Percentiles rank a stretch among this genome's conserved stretches.
Evolutionary conservation across 1,140 invertebrate genomes (phyloP).

Genomic region (Zaprionus lachaisei): DNA sequence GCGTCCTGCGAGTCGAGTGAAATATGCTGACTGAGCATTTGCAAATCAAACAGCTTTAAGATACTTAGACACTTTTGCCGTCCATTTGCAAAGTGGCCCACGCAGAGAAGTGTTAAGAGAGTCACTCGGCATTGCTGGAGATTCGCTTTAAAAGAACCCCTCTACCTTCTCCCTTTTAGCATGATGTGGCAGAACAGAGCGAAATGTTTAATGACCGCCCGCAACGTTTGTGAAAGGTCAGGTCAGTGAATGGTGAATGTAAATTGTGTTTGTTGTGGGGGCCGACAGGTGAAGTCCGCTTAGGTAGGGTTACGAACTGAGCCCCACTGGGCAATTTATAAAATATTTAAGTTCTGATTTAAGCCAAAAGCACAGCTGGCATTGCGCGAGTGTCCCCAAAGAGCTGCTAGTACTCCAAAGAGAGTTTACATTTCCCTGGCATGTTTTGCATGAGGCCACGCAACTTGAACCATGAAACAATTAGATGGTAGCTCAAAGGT

Average conservation of each 20-base stretch:
- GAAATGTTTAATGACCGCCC: slow-evolving; percentile 52
- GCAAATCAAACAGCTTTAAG: slow-evolving; percentile 79
- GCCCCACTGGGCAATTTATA: slow-evolving; percentile 35
- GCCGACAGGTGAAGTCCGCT: slow-evolving; percentile 7
- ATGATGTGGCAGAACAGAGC: slow-evolving; percentile 46
- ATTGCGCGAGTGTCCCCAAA: slow-evolving; percentile 19
- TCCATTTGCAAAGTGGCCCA: slow-evolving; percentile 52
- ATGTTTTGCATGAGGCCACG: slow-evolving; percentile 23
- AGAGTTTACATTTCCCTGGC: slow-evolving; percentile 13
- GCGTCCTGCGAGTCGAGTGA: slow-evolving; percentile 35
- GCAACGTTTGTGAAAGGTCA: slow-evolving; percentile 67
- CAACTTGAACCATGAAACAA: neutral
- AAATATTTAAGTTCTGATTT: slow-evolving; percentile 76
- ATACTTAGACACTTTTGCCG: slow-evolving; percentile 63
- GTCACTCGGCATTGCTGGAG: neutral
- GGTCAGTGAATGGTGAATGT: slow-evolving; percentile 68
- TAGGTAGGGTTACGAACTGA: neutral
- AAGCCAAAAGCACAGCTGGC: slow-evolving; percentile 41
- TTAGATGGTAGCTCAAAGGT: neutral
- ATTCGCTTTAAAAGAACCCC: slow-evolving; percentile 5
- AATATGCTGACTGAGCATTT: slow-evolving; percentile 79
- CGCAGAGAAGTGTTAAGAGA: slow-evolving; percentile 59
- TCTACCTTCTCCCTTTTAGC: slow-evolving; percentile 8
- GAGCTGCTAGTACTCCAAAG: slow-evolving; percentile 43
- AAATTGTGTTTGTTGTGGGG: slow-evolving; percentile 59